Evolutionary conservation across 2,888 invertebrate species (phyloP).

Genomic region (Glaucopsyche alexis): DNA sequence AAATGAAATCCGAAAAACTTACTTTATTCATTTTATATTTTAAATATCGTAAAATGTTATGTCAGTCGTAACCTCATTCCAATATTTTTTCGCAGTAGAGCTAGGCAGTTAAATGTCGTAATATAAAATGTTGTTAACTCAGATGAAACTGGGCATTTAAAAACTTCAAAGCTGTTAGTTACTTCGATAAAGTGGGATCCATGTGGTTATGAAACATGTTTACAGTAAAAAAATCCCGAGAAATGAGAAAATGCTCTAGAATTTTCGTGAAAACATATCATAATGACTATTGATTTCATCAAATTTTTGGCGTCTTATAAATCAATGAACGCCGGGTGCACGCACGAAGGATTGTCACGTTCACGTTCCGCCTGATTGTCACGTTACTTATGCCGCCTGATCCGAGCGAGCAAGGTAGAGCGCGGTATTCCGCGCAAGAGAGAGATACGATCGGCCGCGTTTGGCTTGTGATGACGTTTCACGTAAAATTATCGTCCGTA

Average conservation of each 20-base stretch:
- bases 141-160: conserved; percentile 3
- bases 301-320: too few species aligned
- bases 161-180: background rate
- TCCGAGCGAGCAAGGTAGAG: too few species aligned
- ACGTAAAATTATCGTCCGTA: too few species aligned
- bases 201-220: background rate
- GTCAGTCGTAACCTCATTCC: conserved; percentile 6
- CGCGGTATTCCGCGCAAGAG: too few species aligned
- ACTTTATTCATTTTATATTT: background rate
- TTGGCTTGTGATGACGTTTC: too few species aligned
- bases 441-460: too few species aligned
- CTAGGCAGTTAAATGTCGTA: conserved; percentile 8
- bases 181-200: background rate
- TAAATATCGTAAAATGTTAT: conserved; percentile 5
- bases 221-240: background rate
- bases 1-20: background rate
- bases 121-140: conserved; percentile 9
- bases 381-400: too few species aligned
- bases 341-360: too few species aligned
- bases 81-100: conserved; percentile 1
- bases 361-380: too few species aligned
- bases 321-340: too few species aligned
- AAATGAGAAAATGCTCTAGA: background rate
- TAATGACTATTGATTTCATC: too few species aligned
- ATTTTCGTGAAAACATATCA: background rate